phyloP scores from a whole-genome alignment of 2,888 invertebrate genomes.

The Masnerella sp. region DNA sequence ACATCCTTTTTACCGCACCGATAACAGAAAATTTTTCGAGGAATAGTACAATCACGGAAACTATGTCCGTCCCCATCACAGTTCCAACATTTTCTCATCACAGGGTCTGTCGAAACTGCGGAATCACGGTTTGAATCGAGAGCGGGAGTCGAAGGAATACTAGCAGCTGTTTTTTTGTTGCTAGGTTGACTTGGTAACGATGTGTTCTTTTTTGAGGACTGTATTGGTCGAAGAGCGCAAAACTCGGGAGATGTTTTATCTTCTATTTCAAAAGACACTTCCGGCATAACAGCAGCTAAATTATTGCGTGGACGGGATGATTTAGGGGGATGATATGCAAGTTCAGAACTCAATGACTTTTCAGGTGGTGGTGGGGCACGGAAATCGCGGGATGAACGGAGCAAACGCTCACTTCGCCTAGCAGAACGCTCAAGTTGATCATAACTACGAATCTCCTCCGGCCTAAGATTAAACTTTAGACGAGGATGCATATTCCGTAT shows the following conservation, averaged over 20 bases:
- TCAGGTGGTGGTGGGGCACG: background rate
- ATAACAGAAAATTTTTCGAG: background rate
- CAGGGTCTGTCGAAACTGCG: background rate
- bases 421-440: background rate
- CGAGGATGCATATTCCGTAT: background rate
- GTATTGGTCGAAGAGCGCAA: too few species aligned
- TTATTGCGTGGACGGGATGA: background rate
- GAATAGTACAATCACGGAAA: background rate
- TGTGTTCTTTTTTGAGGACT: too few species aligned
- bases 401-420: background rate
- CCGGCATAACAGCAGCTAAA: background rate
- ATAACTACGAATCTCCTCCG: background rate
- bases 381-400: background rate
- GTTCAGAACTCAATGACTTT: background rate
- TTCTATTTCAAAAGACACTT: background rate
- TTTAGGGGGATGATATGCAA: background rate
- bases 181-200: too few species aligned
- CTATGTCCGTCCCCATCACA: background rate
- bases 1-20: background rate
- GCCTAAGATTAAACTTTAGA: background rate
- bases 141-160: too few species aligned
- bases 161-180: too few species aligned
- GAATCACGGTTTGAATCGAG: background rate
- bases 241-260: too few species aligned
- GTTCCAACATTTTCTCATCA: background rate